Evolutionary conservation across 2,797 vertebrate species (phyloP).

Genomic region (Neosilurus hyrtlii): DNA sequence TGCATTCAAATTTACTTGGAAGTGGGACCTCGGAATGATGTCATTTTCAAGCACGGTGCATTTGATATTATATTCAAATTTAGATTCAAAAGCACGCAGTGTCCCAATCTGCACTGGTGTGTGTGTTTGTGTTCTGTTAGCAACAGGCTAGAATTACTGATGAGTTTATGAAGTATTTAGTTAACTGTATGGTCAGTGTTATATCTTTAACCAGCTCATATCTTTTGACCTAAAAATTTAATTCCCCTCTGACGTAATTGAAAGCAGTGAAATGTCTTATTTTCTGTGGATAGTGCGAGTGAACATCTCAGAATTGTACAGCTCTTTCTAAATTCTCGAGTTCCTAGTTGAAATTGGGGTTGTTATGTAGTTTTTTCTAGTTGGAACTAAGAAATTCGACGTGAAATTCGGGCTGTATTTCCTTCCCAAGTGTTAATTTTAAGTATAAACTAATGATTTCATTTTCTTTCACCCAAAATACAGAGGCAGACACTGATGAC

Average conservation of each 20-base stretch:
- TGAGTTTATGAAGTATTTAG: neutral
- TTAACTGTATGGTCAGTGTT: neutral
- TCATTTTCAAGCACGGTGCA: neutral
- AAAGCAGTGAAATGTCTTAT: neutral
- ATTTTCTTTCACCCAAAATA: conserved; percentile 20
- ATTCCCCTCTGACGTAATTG: too few species aligned
- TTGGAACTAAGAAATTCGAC: neutral
- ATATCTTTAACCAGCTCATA: neutral
- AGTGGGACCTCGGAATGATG: neutral
- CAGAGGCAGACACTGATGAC: conserved; percentile 8
- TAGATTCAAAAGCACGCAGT: neutral
- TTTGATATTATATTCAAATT: neutral
- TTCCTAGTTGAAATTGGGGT: neutral
- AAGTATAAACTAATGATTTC: neutral
- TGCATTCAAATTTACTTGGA: neutral
- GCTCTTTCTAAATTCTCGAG: neutral
- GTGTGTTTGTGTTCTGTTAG: too few species aligned
- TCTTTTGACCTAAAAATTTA: too few species aligned
- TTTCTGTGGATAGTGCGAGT: neutral
- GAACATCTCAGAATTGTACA: neutral
- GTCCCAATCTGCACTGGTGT: too few species aligned
- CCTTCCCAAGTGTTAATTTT: neutral
- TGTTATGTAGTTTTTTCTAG: neutral
- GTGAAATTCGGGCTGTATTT: neutral
- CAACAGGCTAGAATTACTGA: neutral